A percentile compares a stretch with the other conserved stretches of the same genome.
These are phyloP conservation scores for Galleria mellonella DNA, from an alignment of 1,140 invertebrate species.

Conservation along the genomic window DNA sequence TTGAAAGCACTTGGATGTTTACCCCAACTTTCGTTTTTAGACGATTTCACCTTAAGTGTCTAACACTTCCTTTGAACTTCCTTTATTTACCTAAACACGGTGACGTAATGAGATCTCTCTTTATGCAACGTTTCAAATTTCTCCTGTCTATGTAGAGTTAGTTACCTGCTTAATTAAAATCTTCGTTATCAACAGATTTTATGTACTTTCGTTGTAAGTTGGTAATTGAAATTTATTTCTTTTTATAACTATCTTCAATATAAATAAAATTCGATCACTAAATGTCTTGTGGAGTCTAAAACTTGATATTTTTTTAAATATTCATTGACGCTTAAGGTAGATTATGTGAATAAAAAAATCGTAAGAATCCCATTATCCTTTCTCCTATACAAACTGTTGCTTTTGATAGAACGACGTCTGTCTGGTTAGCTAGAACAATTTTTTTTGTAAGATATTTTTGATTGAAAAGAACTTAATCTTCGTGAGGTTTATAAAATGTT, in stretches of 20 bases:
- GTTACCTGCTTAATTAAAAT: neutral
- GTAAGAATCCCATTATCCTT: too few species aligned
- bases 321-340: neutral
- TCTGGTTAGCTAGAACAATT: too few species aligned
- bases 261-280: too few species aligned
- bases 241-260: neutral
- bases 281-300: neutral
- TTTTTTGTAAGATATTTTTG: too few species aligned
- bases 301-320: neutral
- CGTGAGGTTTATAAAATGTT: too few species aligned
- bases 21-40: slow-evolving; percentile 20
- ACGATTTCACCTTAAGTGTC: slow-evolving; percentile 21
- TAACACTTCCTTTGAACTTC: slow-evolving; percentile 23
- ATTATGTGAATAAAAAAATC: too few species aligned
- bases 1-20: slow-evolving; percentile 26
- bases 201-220: neutral
- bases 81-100: slow-evolving; percentile 28
- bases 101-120: slow-evolving; percentile 15
- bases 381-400: too few species aligned
- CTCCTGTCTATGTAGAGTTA: neutral
- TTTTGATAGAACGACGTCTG: too few species aligned
- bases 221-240: neutral
- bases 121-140: neutral
- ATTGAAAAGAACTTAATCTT: too few species aligned
- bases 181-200: neutral